phyloP scores from a whole-genome alignment of 2,113 vertebrate species.

The Dunckerocampus dactyliophorus region DNA sequence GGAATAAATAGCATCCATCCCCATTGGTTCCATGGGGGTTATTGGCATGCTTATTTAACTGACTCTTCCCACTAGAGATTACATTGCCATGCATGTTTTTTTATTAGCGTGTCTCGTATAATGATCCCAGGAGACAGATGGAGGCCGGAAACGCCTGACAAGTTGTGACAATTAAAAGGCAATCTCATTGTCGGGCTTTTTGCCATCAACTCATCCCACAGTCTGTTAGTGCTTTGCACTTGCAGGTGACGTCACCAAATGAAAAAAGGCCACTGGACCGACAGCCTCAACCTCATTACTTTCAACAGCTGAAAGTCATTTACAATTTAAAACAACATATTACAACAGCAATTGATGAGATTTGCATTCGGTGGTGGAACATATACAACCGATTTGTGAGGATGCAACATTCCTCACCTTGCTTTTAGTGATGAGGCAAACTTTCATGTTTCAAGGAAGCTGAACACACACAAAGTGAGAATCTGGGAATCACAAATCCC shows the following conservation, averaged over 20 bases:
- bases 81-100: constrained; percentile 46
- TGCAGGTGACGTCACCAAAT: constrained; percentile 32
- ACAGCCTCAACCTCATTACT: constrained; percentile 21
- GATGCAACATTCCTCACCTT: too few relatives aligned
- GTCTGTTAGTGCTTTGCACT: constrained; percentile 27
- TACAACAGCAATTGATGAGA: too few relatives aligned
- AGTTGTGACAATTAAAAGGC: constrained; percentile 70
- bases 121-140: constrained; percentile 48
- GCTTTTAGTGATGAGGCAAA: too few relatives aligned
- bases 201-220: constrained; percentile 41
- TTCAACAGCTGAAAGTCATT: not conserved
- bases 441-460: too few relatives aligned
- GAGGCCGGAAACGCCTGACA: constrained; percentile 58
- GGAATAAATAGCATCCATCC: constrained; percentile 44
- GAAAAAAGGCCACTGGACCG: constrained; percentile 24
- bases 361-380: too few relatives aligned
- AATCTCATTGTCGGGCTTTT: constrained; percentile 53
- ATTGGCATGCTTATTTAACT: constrained; percentile 58
- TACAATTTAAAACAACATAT: too few relatives aligned
- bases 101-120: constrained; percentile 57
- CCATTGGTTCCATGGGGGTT: constrained; percentile 46
- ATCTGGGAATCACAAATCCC: too few relatives aligned
- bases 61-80: constrained; percentile 39
- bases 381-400: too few relatives aligned
- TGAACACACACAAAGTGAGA: too few relatives aligned